These are phyloP conservation scores for Mimas tiliae DNA, from an alignment of 2,888 invertebrate genomes.

Conservation along the genomic window DNA sequence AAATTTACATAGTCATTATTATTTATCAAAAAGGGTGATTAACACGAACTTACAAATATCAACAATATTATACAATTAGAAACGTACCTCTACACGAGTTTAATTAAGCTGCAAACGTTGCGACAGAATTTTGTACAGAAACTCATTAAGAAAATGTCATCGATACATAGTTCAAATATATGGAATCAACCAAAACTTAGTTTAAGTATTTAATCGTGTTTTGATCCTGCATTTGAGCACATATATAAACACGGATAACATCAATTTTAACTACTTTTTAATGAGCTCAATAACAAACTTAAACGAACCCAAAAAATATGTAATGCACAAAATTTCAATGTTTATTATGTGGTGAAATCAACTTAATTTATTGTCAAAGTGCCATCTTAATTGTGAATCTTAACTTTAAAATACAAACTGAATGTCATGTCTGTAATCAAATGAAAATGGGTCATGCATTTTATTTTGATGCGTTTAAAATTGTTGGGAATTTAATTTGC, in stretches of 20 bases:
- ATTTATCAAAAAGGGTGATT: no score
- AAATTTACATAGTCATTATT: no score
- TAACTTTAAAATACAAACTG: constrained; percentile 43
- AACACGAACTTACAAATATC: background rate
- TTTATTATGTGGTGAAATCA: constrained; percentile 61
- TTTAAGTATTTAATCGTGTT: constrained; percentile 31
- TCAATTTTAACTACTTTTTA: constrained; percentile 61
- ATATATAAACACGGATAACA: constrained; percentile 39
- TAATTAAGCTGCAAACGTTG: constrained; percentile 10
- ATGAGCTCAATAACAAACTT: constrained; percentile 58
- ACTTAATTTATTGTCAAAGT: constrained; percentile 51
- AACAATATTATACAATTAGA: background rate
- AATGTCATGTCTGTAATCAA: constrained; percentile 41
- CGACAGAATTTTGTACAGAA: constrained; percentile 1
- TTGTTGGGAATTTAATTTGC: constrained; percentile 57
- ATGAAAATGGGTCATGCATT: constrained; percentile 39
- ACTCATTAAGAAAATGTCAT: constrained; percentile 5
- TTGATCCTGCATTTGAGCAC: constrained; percentile 26
- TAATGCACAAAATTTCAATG: constrained; percentile 52
- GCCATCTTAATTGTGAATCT: constrained; percentile 39
- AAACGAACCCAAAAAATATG: constrained; percentile 49
- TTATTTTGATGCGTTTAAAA: constrained; percentile 49
- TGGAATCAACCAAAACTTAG: constrained; percentile 24
- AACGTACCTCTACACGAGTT: background rate
- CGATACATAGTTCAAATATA: background rate